Conservation (phyloP, 2,888 invertebrate genomes). For the Pyrochroa serraticornis region DNA sequence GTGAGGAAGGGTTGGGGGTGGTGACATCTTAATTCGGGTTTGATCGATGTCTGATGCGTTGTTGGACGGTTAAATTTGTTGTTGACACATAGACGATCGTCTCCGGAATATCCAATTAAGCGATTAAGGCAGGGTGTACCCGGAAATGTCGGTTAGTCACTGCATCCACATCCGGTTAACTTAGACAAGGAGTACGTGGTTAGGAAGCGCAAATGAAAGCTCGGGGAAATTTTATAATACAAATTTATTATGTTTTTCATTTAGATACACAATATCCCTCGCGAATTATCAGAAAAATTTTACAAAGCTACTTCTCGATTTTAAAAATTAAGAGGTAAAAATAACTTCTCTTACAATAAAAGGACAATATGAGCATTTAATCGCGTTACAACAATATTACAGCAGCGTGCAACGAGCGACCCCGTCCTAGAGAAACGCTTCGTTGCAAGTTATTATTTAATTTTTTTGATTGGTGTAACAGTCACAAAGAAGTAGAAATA, state of each 20-base stretch:
- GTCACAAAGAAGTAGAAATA: conserved; percentile 41
- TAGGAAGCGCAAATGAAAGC: conserved; percentile 27
- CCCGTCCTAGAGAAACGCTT: conserved; percentile 9
- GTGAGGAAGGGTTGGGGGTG: too few relatives aligned
- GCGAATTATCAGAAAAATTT: conserved; percentile 71
- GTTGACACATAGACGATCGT: not conserved
- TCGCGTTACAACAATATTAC: conserved; percentile 52
- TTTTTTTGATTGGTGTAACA: conserved; percentile 49
- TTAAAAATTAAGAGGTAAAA: conserved; percentile 49
- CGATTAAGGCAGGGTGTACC: conserved; percentile 12
- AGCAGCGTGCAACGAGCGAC: conserved; percentile 43
- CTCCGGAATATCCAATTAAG: conserved; percentile 1
- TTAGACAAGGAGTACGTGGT: conserved; percentile 23
- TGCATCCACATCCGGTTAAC: conserved; percentile 24
- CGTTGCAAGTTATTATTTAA: conserved; percentile 25
- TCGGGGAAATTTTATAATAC: conserved; percentile 62
- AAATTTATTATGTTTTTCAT: conserved; percentile 69
- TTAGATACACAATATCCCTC: conserved; percentile 74
- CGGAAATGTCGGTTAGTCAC: conserved; percentile 27
- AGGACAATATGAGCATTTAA: conserved; percentile 55
- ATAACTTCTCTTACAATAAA: conserved; percentile 41
- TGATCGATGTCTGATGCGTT: not conserved
- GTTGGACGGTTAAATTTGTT: conserved; percentile 2
- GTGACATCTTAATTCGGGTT: not conserved
- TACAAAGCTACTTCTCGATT: conserved; percentile 68